These are phyloP conservation scores for Chrysomela aeneicollis DNA, from an alignment of 2,888 invertebrate species.

Conservation along the genomic window DNA sequence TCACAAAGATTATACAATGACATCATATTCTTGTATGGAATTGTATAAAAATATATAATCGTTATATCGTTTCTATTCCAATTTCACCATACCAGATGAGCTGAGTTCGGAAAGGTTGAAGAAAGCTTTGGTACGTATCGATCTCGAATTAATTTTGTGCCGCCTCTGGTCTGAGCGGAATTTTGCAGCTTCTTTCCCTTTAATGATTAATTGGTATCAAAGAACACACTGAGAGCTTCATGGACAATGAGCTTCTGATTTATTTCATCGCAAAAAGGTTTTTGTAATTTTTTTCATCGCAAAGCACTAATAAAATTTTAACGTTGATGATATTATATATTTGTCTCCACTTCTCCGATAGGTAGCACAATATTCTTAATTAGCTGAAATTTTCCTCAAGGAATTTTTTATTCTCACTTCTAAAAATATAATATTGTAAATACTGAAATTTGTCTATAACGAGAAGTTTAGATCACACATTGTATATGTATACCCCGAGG, in stretches of 20 bases:
- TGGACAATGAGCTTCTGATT: slow-evolving; percentile 59
- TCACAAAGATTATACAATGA: no score
- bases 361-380: not conserved
- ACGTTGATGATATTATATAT: not conserved
- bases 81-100: no score
- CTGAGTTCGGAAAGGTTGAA: slow-evolving; percentile 12
- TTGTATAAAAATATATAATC: no score
- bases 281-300: not conserved
- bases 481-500: no score
- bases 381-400: not conserved
- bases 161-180: slow-evolving; percentile 39
- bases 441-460: no score
- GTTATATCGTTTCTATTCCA: no score
- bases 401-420: no score
- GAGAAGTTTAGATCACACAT: no score
- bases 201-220: slow-evolving; percentile 60
- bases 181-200: slow-evolving; percentile 57
- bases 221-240: slow-evolving; percentile 58
- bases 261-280: slow-evolving; percentile 34
- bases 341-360: not conserved
- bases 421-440: no score
- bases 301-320: not conserved
- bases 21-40: no score
- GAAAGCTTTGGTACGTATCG: slow-evolving; percentile 36
- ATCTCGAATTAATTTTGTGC: not conserved